These are phyloP conservation scores for Anastrepha obliqua DNA, from an alignment of 1,140 invertebrate species.

Conservation along the genomic window DNA sequence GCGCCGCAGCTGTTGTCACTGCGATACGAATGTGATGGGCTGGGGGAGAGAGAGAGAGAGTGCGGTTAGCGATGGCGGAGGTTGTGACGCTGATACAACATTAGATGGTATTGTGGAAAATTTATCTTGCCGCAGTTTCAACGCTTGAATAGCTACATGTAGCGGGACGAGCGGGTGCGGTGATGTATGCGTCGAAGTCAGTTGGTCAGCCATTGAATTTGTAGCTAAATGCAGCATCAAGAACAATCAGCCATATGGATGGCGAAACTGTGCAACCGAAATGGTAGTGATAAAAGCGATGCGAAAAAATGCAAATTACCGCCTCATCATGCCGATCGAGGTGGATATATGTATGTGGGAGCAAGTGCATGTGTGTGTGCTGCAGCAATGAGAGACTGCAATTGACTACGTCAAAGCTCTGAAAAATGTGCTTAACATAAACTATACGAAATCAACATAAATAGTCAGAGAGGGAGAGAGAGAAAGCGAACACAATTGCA, in stretches of 20 bases:
- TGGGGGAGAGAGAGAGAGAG: not conserved
- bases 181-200: not conserved
- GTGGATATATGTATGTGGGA: not conserved
- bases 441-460: no score
- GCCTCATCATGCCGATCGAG: not conserved
- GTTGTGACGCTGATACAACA: constrained; percentile 5
- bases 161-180: no score
- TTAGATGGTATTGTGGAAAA: constrained; percentile 24
- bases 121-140: constrained; percentile 34
- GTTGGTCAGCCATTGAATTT: constrained; percentile 18
- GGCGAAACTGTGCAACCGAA: not conserved
- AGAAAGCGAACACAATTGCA: no score
- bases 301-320: constrained; percentile 29
- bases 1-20: not conserved
- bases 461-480: no score
- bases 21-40: not conserved
- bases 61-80: not conserved
- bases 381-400: not conserved
- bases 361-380: not conserved
- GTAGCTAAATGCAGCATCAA: constrained; percentile 1
- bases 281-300: not conserved
- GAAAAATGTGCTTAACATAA: no score
- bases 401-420: not conserved
- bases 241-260: not conserved
- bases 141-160: not conserved